Percentiles rank a stretch among this genome's conserved stretches.
phyloP scores from a whole-genome alignment of 2,888 invertebrate species.

The Parnassius orleans region DNA sequence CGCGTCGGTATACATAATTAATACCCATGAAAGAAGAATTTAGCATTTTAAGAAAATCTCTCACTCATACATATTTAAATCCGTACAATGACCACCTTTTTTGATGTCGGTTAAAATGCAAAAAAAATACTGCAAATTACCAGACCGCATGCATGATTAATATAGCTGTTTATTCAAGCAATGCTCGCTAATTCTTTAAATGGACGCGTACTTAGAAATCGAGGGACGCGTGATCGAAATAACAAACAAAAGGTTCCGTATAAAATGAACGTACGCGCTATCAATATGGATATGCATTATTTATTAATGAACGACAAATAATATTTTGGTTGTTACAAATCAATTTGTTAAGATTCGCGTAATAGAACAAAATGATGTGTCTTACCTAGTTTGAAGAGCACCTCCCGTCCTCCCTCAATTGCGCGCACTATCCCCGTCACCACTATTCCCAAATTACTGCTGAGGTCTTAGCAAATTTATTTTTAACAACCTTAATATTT shows the following conservation, averaged over 20 bases:
- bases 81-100: slow-evolving; percentile 6
- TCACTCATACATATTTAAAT: slow-evolving; percentile 15
- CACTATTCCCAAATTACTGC: too few species aligned
- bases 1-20: too few species aligned
- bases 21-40: neutral
- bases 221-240: slow-evolving; percentile 18
- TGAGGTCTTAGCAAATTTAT: too few species aligned
- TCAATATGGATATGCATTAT: slow-evolving; percentile 12
- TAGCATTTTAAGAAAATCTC: slow-evolving; percentile 5
- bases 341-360: too few species aligned
- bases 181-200: slow-evolving; percentile 42
- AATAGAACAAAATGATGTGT: too few species aligned
- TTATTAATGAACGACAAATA: slow-evolving; percentile 9
- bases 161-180: slow-evolving; percentile 36
- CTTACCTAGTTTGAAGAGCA: too few species aligned
- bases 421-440: too few species aligned
- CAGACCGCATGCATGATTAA: slow-evolving; percentile 44
- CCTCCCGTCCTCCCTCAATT: too few species aligned
- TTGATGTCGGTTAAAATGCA: slow-evolving; percentile 32
- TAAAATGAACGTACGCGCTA: neutral
- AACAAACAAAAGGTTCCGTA: slow-evolving; percentile 22
- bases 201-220: slow-evolving; percentile 41
- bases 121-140: slow-evolving; percentile 40
- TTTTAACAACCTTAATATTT: too few species aligned
- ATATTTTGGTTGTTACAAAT: too few species aligned